Evolutionary conservation across 53 echinoderm and acorn worm species (phyloP), one percentile per base, ranked within the genome.

Genomic region (Holothuria scabra): DNA sequence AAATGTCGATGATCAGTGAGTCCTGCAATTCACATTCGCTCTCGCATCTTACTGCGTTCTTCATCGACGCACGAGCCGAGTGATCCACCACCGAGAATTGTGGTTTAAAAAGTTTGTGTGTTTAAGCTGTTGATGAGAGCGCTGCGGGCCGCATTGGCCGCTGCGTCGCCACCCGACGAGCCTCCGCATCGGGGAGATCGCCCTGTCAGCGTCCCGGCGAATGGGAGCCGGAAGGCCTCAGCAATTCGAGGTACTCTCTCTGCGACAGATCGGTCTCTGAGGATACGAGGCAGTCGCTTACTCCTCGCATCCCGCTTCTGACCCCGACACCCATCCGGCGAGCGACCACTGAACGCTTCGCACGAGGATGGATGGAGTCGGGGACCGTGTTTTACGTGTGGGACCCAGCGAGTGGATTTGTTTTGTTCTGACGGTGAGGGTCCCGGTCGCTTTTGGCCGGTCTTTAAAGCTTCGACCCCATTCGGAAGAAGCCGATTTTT

Each of bases 41-140:
- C 71, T 88, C 91, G 94, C 94, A 91, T 85, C 87, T 91, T 79
- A 85, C 89, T 91, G 94, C 94, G 91, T 84, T 91, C 87, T 89
- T 93, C 93, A 93, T 93, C 91, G 90, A 89, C 91, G 91, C 94
- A 89, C 91, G 91, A 90, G 92, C 89, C 95, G 90, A 92, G 95
- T 90, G 95, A 95, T 92, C 95, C 95, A 90, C 90, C 92, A 74
- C 89, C 86, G 74, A 94, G 91, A 94, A 87, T 94, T 94, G 89
- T 94, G 60, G 12, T 71, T 35, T 6, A 35, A n/a, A n/a, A n/a
- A n/a, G n/a, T n/a, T n/a, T n/a, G n/a, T n/a, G n/a, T n/a, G n/a
- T n/a, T n/a, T n/a, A n/a, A n/a, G n/a, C n/a, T n/a, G n/a, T n/a
- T n/a, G n/a, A n/a, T n/a, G n/a, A n/a, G 19, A 23, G 26, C n/a